Evolutionary conservation across 2,113 vertebrate genomes (phyloP).

Genomic region (Tachycineta bicolor): DNA sequence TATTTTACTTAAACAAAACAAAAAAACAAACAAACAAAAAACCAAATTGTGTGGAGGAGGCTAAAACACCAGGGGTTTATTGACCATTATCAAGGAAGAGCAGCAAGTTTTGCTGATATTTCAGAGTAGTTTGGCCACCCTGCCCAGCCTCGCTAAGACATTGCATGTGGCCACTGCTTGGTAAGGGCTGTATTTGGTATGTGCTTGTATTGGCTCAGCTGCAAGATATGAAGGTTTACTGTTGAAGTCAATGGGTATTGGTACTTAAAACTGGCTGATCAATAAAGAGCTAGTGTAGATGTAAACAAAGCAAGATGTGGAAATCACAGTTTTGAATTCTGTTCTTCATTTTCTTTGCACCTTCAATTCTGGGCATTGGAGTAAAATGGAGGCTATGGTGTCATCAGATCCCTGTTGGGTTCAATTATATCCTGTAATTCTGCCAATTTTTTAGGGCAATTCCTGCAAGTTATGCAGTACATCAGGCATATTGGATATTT

Average conservation of each 20-base stretch:
- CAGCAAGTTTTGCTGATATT: not conserved
- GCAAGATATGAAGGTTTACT: not conserved
- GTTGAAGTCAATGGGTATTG: not conserved
- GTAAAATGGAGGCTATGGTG: not conserved
- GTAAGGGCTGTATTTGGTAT: not conserved
- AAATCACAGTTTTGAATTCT: not conserved
- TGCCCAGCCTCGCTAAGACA: not conserved
- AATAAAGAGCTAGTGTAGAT: not conserved
- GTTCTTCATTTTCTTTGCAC: not conserved
- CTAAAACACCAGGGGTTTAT: not conserved
- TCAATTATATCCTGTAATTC: not conserved
- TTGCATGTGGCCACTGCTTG: not conserved
- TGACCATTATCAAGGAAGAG: not conserved
- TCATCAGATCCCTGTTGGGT: not conserved
- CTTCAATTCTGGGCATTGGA: not conserved
- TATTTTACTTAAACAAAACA: not conserved
- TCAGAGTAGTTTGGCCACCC: not conserved
- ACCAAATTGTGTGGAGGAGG: fast-evolving
- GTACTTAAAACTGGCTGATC: not conserved
- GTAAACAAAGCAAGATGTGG: not conserved
- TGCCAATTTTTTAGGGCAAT: not conserved
- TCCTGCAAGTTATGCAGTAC: not conserved
- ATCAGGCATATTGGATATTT: not conserved
- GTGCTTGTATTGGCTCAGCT: not conserved
- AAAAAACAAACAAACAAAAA: not conserved